Evolutionary conservation across 2,113 vertebrate genomes (phyloP), one percentile per base, ranked within the genome.

Genomic region (Cinclus mexicanus): DNA sequence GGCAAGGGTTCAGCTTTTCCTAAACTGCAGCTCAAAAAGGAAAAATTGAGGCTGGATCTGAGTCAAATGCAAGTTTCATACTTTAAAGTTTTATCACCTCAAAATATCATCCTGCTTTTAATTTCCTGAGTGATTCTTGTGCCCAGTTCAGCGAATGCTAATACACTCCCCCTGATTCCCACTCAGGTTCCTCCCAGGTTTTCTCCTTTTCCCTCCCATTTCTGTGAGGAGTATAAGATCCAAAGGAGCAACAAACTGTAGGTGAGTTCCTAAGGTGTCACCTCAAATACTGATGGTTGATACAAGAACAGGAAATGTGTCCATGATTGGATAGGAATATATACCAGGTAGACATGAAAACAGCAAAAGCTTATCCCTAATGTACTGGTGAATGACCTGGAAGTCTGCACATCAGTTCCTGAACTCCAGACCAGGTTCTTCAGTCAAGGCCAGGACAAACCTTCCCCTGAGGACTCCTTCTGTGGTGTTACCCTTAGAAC

Each of bases 31-130:
- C 78, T 76, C 70, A 71, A 79, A 95, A 91, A 75, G 78, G 41
- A 55, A 94, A 91, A 93, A 85, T 55, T 75, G 46, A 93, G 64
- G 19, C 61, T 93, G 91, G 91, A 78, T 59, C 47, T 46, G 81
- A 85, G 60, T 93, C 91, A 91, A 76, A 72, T 64, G 31, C 61
- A 78, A 92, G 81, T 56, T 96, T 84, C 44, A 14, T 68, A 84
- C 61, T 95, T 95, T 68, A 84, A 69, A 72, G 65, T 94, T 97
- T 96, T 79, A 91, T 95, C 95, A 79, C 70, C 44, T 94, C 52
- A 78, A 92, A 94, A 94, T 92, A 83, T 9, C 72, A 60, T 69
- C n/a, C 31, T 75, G 19, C 41, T 72, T 94, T 97, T 93, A 87
- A 95, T 95, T 91, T 91, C 72, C 87, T 82, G 77, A 93, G 61